Evolutionary conservation across 37 sponge, comb jelly and placozoan genomes (phyloP).

Genomic region (Hormiphora californensis): DNA sequence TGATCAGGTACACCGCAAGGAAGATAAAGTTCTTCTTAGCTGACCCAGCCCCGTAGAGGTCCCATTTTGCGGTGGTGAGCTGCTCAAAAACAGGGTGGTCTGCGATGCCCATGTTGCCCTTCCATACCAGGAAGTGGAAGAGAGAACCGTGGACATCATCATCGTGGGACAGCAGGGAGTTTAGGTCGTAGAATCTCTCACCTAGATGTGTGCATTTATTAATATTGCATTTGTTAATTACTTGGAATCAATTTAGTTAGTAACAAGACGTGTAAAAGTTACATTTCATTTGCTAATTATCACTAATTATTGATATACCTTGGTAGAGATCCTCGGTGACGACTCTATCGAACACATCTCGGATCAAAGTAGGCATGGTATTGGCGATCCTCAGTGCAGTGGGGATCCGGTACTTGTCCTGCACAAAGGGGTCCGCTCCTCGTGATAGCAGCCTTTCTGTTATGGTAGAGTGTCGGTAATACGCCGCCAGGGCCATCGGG

Average conservation of each 20-base stretch:
- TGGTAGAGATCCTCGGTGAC: slow-evolving; percentile 7
- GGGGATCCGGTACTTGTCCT: neutral
- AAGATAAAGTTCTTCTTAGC: neutral
- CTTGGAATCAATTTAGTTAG: no score
- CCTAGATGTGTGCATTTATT: no score
- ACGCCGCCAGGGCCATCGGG: neutral
- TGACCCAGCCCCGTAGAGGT: neutral
- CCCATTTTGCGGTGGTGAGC: neutral
- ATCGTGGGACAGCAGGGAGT: neutral
- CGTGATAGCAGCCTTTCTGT: neutral
- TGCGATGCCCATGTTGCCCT: neutral
- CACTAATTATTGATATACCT: no score
- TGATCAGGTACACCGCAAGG: neutral
- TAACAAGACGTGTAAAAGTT: no score
- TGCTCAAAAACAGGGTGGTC: neutral
- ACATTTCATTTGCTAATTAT: no score
- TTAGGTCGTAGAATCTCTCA: neutral
- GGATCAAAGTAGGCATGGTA: neutral
- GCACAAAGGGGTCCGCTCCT: slow-evolving; percentile 3
- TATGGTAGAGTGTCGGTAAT: neutral
- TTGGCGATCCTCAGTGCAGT: neutral
- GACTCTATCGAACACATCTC: neutral
- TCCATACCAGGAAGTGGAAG: slow-evolving; percentile 28
- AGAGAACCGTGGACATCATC: neutral
- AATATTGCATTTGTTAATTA: no score